Conservation (phyloP, 2,113 vertebrate genomes). For the Pardalotus punctatus region DNA sequence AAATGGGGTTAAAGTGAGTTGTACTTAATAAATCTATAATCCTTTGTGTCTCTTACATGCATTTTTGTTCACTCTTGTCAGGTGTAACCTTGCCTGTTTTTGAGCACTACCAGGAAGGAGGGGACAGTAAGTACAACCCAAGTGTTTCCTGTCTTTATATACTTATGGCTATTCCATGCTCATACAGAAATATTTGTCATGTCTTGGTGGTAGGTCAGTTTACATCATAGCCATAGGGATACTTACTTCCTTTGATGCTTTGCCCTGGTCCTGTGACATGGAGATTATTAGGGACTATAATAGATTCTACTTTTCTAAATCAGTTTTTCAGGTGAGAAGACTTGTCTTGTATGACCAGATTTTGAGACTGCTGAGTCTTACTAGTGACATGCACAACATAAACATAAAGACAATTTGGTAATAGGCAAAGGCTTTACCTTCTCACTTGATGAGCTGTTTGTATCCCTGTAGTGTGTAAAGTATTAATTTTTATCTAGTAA, state of each 20-base stretch:
- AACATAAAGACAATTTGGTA: background rate
- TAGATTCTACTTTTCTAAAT: background rate
- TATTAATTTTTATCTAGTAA: background rate
- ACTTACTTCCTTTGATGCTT: background rate
- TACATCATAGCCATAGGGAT: background rate
- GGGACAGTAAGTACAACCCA: conserved; percentile 88
- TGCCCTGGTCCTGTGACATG: background rate
- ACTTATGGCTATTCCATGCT: background rate
- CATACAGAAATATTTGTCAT: background rate
- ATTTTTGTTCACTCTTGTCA: conserved; percentile 46
- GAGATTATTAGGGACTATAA: background rate
- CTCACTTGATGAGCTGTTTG: background rate
- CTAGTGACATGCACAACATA: background rate
- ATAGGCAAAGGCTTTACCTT: background rate
- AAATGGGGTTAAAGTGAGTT: background rate
- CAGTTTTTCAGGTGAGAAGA: background rate
- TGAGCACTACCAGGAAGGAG: conserved; percentile 98
- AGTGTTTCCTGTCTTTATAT: background rate
- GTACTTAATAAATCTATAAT: background rate
- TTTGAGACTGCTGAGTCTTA: background rate
- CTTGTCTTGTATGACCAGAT: background rate
- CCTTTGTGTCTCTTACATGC: background rate
- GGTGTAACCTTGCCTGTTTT: conserved; percentile 97
- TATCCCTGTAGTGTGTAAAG: background rate
- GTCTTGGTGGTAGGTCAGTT: background rate